Conservation (phyloP, 2,113 vertebrate species). For the Cyphomyrus plagiostoma region DNA sequence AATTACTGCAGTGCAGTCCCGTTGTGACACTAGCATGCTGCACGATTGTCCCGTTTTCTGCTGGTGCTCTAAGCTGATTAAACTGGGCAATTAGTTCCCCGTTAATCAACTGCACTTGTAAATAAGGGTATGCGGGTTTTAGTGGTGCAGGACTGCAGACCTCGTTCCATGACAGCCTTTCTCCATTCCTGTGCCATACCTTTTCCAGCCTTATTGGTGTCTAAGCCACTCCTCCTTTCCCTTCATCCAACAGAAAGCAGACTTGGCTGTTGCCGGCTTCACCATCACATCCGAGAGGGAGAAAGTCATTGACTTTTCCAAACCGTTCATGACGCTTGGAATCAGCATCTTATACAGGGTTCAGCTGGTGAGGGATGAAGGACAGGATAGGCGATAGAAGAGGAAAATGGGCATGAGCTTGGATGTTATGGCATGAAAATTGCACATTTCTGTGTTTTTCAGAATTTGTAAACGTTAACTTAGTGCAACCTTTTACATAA, state of each 20-base stretch:
- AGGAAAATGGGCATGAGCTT: not conserved
- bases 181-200: not conserved
- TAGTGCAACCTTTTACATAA: not conserved
- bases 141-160: constrained; percentile 26
- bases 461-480: not conserved
- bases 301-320: constrained; percentile 91
- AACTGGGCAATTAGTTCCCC: constrained; percentile 44
- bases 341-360: constrained; percentile 86
- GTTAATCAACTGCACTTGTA: constrained; percentile 55
- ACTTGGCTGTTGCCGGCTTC: constrained; percentile 81
- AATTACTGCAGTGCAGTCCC: constrained; percentile 33
- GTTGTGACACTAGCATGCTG: constrained; percentile 12
- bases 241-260: constrained; percentile 69
- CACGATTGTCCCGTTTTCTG: not conserved
- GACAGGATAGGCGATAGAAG: not conserved
- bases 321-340: constrained; percentile 85
- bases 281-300: constrained; percentile 87
- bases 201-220: constrained; percentile 14
- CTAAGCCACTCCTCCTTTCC: not conserved
- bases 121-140: constrained; percentile 42
- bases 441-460: not conserved
- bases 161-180: not conserved
- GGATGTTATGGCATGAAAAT: not conserved
- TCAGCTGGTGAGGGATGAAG: constrained; percentile 62
- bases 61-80: constrained; percentile 39